phyloP scores from a whole-genome alignment of 2,113 vertebrate genomes.

The Dasyprocta punctata region DNA sequence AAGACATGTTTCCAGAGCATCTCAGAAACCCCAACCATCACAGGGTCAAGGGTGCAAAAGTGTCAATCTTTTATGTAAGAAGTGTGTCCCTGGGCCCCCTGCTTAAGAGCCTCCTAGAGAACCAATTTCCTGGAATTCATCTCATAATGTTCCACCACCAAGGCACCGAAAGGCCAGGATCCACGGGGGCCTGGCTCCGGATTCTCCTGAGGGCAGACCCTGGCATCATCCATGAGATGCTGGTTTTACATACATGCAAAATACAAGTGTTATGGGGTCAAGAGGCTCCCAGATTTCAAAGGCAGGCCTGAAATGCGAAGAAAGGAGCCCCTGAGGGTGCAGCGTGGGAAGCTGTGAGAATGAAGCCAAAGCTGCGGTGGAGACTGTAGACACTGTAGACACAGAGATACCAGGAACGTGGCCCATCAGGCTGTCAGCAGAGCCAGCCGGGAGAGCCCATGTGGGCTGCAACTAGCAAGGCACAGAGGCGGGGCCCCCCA shows the following conservation, averaged over 20 bases:
- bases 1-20: background rate
- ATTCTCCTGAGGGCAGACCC: background rate
- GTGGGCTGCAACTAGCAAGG: background rate
- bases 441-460: background rate
- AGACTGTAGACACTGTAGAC: background rate
- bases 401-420: background rate
- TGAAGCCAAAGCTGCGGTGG: background rate
- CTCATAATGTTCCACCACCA: background rate
- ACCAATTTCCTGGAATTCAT: background rate
- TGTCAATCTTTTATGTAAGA: background rate
- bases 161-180: background rate
- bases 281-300: background rate
- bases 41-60: background rate
- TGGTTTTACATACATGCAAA: background rate
- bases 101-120: background rate
- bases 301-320: background rate
- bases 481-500: background rate
- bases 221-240: background rate
- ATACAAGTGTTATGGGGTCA: background rate
- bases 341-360: background rate
- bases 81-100: background rate
- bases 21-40: background rate
- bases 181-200: background rate
- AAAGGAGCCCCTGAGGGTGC: background rate
- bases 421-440: background rate